phyloP scores from a whole-genome alignment of 2,888 invertebrate species.

The Tetranychus truncatus region DNA sequence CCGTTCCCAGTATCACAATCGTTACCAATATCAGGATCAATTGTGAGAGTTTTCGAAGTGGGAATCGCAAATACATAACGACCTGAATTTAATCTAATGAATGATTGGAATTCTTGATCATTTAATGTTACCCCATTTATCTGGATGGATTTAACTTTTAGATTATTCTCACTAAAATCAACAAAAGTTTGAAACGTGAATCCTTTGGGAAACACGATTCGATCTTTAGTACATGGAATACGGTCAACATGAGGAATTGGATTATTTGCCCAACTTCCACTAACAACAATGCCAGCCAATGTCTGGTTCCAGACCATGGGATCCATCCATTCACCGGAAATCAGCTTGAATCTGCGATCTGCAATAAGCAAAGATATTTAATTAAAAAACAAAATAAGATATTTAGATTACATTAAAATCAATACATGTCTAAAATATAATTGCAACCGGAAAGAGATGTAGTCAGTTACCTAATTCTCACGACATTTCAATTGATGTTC shows the following conservation, averaged over 20 bases:
- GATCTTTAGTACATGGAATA: conserved; percentile 1
- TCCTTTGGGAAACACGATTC: conserved; percentile 1
- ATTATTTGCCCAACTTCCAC: conserved; percentile 1
- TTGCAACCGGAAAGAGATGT: neutral
- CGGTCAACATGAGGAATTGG: conserved; percentile 9
- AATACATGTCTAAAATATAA: neutral
- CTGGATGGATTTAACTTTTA: neutral
- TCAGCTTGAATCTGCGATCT: neutral
- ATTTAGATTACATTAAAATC: neutral
- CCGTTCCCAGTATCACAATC: neutral
- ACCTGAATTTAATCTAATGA: neutral
- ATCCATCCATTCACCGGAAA: conserved; percentile 6
- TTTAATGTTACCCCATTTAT: neutral
- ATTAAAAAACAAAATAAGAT: neutral
- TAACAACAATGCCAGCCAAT: neutral
- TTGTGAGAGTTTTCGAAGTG: neutral
- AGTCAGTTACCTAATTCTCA: neutral
- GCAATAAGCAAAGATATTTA: neutral
- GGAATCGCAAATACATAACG: neutral
- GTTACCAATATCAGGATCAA: neutral
- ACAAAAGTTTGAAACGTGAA: neutral
- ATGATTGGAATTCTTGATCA: neutral
- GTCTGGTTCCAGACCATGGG: neutral
- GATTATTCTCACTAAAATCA: neutral
- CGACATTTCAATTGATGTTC: neutral